A percentile compares a stretch with the other conserved stretches of the same genome.
Evolutionary conservation across 2,888 invertebrate genomes (phyloP).

Genomic region (Meteorus cinctellus): DNA sequence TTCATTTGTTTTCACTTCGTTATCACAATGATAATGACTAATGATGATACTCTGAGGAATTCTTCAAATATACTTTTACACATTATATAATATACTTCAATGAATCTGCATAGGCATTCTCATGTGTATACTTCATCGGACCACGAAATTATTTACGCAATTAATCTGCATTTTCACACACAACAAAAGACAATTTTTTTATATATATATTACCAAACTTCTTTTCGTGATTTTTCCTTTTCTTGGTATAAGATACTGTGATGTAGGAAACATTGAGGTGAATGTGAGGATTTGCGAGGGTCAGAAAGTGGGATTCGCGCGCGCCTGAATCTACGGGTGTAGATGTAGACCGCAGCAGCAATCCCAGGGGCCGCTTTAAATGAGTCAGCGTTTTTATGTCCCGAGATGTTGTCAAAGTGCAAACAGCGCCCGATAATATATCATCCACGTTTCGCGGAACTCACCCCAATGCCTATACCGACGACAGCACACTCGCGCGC

Average conservation of each 20-base stretch:
- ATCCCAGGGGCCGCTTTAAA: conserved; percentile 73
- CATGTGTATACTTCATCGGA: too few species aligned
- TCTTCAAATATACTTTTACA: too few species aligned
- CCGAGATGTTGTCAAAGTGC: conserved; percentile 74
- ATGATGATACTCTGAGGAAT: too few species aligned
- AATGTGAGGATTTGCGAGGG: conserved; percentile 41
- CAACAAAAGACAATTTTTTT: background rate
- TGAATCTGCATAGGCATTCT: too few species aligned
- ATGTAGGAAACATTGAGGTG: conserved; percentile 47
- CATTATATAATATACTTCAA: too few species aligned
- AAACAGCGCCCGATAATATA: conserved; percentile 73
- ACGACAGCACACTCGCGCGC: conserved; percentile 28
- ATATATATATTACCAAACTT: background rate
- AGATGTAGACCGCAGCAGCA: conserved; percentile 63
- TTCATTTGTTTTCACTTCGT: too few species aligned
- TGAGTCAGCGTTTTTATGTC: conserved; percentile 74
- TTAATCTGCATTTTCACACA: too few species aligned
- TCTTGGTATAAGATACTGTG: conserved; percentile 46
- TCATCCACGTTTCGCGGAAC: conserved; percentile 67
- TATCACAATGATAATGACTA: too few species aligned
- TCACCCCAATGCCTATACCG: conserved; percentile 40
- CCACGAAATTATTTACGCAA: too few species aligned
- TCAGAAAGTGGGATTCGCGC: conserved; percentile 42
- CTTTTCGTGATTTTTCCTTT: conserved; percentile 17
- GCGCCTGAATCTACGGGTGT: conserved; percentile 55